Evolutionary conservation across 2,113 vertebrate genomes (phyloP).

Genomic region (Delphinapterus leucas): DNA sequence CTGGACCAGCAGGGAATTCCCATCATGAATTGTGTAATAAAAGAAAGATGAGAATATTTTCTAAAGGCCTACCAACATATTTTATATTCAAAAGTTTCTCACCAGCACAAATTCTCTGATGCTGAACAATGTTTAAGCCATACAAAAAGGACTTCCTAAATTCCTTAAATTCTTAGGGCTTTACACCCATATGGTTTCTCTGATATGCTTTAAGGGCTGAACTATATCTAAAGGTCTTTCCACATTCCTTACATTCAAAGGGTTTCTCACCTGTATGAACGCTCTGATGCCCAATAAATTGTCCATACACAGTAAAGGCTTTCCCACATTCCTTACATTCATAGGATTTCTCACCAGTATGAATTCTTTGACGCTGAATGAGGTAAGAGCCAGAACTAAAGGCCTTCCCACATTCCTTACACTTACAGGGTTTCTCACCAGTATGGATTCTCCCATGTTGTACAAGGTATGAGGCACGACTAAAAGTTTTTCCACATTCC

Average conservation of each 20-base stretch:
- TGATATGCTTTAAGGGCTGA: neutral
- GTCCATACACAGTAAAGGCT: neutral
- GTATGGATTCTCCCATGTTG: neutral
- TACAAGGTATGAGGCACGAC: neutral
- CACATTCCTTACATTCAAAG: neutral
- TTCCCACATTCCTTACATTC: neutral
- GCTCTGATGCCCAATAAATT: neutral
- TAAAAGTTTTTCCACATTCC: neutral
- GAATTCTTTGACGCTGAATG: neutral
- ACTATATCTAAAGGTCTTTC: neutral
- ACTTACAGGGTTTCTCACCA: neutral
- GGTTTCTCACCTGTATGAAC: neutral
- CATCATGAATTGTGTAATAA: neutral
- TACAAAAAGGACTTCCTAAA: neutral
- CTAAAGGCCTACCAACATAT: neutral
- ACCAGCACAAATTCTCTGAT: neutral
- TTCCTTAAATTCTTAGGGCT: neutral
- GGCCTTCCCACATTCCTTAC: neutral
- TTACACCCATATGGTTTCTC: neutral
- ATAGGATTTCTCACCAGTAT: neutral
- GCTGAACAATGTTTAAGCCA: neutral
- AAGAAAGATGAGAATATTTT: neutral
- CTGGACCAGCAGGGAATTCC: too few species aligned
- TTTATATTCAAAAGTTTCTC: neutral
- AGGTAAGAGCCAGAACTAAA: neutral